Conservation (phyloP, 1,140 invertebrate species). For the Chelonus insularis region DNA sequence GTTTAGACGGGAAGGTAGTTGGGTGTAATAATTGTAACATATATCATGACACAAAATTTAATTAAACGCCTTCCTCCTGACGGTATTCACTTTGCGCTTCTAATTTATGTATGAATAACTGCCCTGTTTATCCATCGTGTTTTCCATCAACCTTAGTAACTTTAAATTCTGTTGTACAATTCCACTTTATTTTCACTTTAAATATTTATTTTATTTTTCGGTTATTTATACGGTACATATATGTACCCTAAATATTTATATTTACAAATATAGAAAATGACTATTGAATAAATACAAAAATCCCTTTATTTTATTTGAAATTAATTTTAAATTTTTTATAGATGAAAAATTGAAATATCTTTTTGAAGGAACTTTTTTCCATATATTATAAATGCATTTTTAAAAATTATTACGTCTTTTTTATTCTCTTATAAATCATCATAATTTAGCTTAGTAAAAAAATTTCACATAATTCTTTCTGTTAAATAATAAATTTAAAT, state of each 20-base stretch:
- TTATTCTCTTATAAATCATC: neutral
- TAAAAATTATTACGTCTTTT: neutral
- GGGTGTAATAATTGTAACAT: constrained; percentile 52
- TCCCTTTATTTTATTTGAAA: no score
- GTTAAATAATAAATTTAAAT: constrained; percentile 4
- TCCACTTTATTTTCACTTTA: neutral
- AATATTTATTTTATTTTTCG: neutral
- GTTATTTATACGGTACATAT: neutral
- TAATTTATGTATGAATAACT: constrained; percentile 59
- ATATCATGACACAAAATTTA: constrained; percentile 57
- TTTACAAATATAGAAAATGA: no score
- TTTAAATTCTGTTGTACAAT: neutral
- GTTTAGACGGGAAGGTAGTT: constrained; percentile 18
- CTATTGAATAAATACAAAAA: no score
- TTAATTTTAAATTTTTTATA: neutral
- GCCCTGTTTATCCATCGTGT: constrained; percentile 42
- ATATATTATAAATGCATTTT: no score
- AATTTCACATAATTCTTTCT: neutral
- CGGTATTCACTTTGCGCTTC: constrained; percentile 53
- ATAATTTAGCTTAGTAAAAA: neutral
- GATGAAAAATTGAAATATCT: no score
- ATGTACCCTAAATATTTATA: no score
- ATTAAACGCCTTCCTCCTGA: constrained; percentile 53
- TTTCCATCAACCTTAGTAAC: constrained; percentile 34
- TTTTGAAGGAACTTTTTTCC: no score